Evolutionary conservation across 2,113 vertebrate genomes (phyloP), one percentile per base, ranked within the genome.

Genomic region (Oryzias melastigma): DNA sequence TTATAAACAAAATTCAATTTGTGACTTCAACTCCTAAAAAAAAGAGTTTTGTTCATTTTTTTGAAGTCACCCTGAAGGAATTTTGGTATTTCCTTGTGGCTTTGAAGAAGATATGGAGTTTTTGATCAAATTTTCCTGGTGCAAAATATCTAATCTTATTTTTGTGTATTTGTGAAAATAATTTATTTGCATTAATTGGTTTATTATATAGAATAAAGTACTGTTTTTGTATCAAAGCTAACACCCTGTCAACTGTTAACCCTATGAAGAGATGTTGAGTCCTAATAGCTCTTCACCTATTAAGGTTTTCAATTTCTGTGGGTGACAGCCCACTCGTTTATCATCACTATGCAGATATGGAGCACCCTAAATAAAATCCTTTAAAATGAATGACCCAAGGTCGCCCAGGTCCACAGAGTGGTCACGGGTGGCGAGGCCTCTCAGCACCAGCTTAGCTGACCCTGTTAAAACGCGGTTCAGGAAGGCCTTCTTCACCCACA

Each of bases 341-440:
- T 70, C 65, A 44, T 45, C 51, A n/a, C 41, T 51, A 3, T 24
- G 19, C 47, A 35, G 16, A 48, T n/a, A 13, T 3, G 2, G 54
- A 50, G 25, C 49, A 45, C 73, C 75, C 60, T 63, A 86, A 88
- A 87, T 86, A 84, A 77, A 76, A 43, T 42, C 24, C 57, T 73
- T 81, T 68, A 76, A 85, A 78, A 58, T 56, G 43, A 35, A 12
- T 19, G 71, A 72, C 72, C 57, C 16, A 1, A 52, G 62, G 69
- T 77, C 62, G 42, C 43, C 15, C 4, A 45, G 14, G 43, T 8
- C 10, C 35, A 35, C 55, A 15, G 54, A 4, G 35, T 45, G 62
- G 41, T 58, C 15, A 24, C 44, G 56, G 54, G 48, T n/a, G 7
- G 24, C 7, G 48, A 43, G 44, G n/a, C 22, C 1, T 48, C 60